phyloP scores from a whole-genome alignment of 2,797 vertebrate species.

The Girardinus metallicus region DNA sequence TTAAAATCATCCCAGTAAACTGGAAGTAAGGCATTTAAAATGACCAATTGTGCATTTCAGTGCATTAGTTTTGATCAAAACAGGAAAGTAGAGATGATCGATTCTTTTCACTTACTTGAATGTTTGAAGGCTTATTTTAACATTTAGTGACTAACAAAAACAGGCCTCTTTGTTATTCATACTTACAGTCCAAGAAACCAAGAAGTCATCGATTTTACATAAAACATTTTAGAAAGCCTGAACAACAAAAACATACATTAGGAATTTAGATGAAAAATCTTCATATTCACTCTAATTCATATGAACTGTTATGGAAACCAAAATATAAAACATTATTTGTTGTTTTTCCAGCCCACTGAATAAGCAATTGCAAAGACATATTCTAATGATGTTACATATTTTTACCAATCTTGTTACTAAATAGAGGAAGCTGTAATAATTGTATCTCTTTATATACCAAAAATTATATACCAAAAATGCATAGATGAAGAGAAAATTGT shows the following conservation, averaged over 20 bases:
- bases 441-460: background rate
- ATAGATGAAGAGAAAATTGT: background rate
- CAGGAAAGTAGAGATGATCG: background rate
- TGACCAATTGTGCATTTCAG: no score
- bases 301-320: background rate
- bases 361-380: background rate
- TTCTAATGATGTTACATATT: background rate
- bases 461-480: background rate
- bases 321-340: background rate
- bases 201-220: background rate
- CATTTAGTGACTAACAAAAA: background rate
- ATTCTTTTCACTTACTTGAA: background rate
- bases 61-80: background rate
- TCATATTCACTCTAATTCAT: background rate
- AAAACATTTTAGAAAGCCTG: background rate
- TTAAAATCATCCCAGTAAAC: background rate
- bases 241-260: no score
- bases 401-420: background rate
- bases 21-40: no score
- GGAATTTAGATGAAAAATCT: background rate
- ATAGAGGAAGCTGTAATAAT: background rate
- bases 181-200: background rate
- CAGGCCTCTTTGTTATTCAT: background rate
- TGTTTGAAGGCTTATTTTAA: background rate
- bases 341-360: background rate